Evolutionary conservation across 2,113 vertebrate species (phyloP).

Genomic region (Vulpes ferrilata): DNA sequence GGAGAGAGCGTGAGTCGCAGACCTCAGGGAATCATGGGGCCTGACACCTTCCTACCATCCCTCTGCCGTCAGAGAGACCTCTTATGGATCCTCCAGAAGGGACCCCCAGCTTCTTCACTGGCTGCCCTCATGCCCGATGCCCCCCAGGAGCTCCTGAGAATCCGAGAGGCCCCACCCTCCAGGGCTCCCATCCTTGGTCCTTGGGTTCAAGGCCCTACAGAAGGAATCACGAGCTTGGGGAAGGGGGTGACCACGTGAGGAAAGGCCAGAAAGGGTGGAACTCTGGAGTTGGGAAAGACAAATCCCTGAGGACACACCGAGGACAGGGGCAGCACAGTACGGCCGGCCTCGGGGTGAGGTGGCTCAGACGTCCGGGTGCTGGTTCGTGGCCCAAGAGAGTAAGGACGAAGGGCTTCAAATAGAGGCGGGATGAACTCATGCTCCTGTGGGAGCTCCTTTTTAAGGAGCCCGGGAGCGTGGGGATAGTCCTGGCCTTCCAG

Average conservation of each 20-base stretch:
- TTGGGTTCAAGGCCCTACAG: neutral
- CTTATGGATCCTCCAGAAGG: neutral
- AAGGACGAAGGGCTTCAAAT: neutral
- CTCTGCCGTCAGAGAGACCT: neutral
- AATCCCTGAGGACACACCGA: neutral
- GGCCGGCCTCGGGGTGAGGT: neutral
- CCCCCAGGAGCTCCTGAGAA: neutral
- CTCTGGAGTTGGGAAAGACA: neutral
- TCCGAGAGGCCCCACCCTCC: neutral
- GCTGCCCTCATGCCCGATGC: rapidly evolving
- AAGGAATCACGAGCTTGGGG: neutral
- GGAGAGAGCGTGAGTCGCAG: neutral
- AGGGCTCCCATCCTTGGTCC: neutral
- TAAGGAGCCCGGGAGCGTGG: neutral
- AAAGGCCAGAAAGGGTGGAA: neutral
- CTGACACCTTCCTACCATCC: neutral
- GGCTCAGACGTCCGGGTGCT: neutral
- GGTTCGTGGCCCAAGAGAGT: neutral
- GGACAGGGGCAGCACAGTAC: neutral
- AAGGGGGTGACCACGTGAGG: neutral
- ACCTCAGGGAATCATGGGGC: neutral
- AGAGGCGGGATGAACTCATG: neutral
- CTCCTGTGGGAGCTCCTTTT: neutral
- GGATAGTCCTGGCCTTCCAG: neutral
- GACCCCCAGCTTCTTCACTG: neutral